These are phyloP conservation scores for Mirza zaza DNA, from an alignment of 2,113 vertebrate species.

Conservation along the genomic window DNA sequence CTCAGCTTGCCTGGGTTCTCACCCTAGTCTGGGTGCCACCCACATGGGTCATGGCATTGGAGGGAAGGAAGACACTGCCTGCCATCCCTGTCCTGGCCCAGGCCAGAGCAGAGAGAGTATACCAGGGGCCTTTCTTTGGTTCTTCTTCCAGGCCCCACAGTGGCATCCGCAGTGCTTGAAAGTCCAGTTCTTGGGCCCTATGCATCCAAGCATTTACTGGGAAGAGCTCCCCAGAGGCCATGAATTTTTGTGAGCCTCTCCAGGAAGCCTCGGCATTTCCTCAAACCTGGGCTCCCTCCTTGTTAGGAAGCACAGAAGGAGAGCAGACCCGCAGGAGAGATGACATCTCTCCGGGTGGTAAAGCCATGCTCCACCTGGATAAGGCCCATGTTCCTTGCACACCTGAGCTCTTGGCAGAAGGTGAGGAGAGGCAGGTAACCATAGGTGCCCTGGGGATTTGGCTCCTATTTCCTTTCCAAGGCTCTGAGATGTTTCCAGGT, in stretches of 20 bases:
- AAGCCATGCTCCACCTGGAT: background rate
- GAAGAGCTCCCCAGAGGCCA: background rate
- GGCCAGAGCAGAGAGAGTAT: background rate
- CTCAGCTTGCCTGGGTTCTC: background rate
- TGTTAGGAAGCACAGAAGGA: background rate
- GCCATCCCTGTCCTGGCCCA: background rate
- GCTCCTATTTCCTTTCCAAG: slow-evolving; percentile 52
- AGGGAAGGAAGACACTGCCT: background rate
- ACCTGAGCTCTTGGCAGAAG: background rate
- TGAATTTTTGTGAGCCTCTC: background rate
- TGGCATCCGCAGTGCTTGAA: background rate
- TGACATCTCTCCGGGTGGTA: background rate
- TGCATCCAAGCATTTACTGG: background rate
- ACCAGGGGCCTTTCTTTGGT: background rate
- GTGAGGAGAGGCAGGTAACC: background rate
- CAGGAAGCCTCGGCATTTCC: background rate
- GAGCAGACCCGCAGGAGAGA: background rate
- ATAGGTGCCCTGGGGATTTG: background rate
- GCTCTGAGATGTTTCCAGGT: background rate
- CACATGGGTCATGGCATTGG: background rate
- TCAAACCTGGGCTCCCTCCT: background rate
- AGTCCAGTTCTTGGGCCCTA: background rate
- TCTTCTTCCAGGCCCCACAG: background rate
- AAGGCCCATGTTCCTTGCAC: background rate
- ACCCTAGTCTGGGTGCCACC: background rate